phyloP scores from a whole-genome alignment of 2,113 vertebrate genomes.

The Nycticryphes semicollaris region DNA sequence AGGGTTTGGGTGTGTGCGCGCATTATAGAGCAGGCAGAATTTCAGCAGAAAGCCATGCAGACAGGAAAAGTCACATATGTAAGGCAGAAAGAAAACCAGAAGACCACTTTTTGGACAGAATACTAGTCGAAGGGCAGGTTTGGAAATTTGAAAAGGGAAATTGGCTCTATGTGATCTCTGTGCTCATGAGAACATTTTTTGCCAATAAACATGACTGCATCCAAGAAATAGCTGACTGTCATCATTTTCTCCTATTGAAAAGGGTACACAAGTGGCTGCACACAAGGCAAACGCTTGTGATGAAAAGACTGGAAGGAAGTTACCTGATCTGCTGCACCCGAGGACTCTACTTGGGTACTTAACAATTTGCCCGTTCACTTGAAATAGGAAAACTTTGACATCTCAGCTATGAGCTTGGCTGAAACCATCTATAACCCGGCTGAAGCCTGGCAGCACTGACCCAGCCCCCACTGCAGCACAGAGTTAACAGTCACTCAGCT shows the following conservation, averaged over 20 bases:
- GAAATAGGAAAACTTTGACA: background rate
- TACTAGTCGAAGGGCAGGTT: background rate
- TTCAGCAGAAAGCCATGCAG: background rate
- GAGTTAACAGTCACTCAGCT: background rate
- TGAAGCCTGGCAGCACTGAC: background rate
- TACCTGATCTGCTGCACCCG: background rate
- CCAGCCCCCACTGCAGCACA: background rate
- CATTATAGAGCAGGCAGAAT: background rate
- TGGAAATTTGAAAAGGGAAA: background rate
- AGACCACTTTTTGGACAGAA: background rate
- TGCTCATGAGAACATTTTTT: background rate
- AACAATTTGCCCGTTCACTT: background rate
- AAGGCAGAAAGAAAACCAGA: background rate
- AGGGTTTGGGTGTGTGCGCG: background rate
- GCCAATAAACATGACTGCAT: background rate
- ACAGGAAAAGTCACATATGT: background rate
- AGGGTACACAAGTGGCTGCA: background rate
- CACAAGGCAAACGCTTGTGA: background rate
- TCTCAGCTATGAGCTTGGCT: background rate
- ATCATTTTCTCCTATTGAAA: background rate
- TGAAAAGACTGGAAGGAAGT: background rate
- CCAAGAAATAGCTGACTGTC: constrained; percentile 19
- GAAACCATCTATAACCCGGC: background rate
- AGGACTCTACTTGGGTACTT: background rate
- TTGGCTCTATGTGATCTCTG: background rate